Evolutionary conservation across 1,140 invertebrate species (phyloP), one percentile per base, ranked within the genome.

Genomic region (Portunus trituberculatus): DNA sequence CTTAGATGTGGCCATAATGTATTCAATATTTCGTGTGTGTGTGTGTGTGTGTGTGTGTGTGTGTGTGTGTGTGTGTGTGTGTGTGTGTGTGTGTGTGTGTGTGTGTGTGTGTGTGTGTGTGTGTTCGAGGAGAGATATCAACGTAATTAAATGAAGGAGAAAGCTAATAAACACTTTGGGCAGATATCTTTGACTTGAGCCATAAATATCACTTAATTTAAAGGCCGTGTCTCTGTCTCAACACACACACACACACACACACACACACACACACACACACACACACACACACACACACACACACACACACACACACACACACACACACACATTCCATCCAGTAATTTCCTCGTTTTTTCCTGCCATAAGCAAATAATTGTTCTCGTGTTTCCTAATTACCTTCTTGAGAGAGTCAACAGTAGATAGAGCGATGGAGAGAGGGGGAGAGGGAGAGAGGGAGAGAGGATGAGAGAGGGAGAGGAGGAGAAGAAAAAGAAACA

Each of bases 11-110:
- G 39, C 6, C 39, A 39, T 82, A 82, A 8, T 20, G 28, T 84
- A 84, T 12, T 59, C 2, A 20, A 59, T 12, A 39, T 39, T 46
- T 4, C 29, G 84, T 87, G 84, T 87, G 84, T 87, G 84, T 87
- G 84, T 87, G 84, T 87, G 84, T 87, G 84, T 31, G 84, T 39
- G 84, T 87, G 39, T 46, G 8, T 32, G 84, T 39, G 39, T 76
- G 67, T n/a, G 67, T 76, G 67, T n/a, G 67, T 76, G 67, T n/a
- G 84, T 87, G 39, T 39, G 84, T 87, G 84, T 39, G 84, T 87
- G 84, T 39, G 84, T 87, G 84, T 39, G 84, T 87, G 84, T 39
- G 84, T 87, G 12, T 12, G 84, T 32, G 84, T 10, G 12, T 87
- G 29, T 4, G 84, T 87, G 29, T n/a, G 20, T 76, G 67, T n/a